Base-by-base conservation (phyloP, 2,888 invertebrate species). In the Blastobasis lacticolella region DNA sequence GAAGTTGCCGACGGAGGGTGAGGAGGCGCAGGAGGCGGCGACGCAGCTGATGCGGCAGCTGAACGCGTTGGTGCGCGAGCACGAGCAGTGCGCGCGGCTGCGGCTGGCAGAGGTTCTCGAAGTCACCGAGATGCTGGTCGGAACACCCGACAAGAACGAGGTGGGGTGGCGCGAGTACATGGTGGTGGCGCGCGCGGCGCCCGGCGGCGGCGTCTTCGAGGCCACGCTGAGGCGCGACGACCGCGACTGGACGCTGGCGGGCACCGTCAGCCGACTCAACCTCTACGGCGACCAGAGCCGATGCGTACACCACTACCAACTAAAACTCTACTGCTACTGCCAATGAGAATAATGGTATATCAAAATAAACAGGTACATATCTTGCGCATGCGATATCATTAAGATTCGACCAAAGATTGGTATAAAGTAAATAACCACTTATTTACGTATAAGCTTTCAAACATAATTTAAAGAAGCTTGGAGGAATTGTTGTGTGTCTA, bases 311-410 rank as follows among this genome's bases (percentile, higher is more conserved):
- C 92, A 95, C 66, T 92, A 92, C 66, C 90, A 91, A 62, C 86
- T 95, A 56, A 94, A 94, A 72, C 88, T 95, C 54, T 95, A 94
- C 71, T 95, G 95, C 80, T 95, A 91, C 73, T 95, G 95, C 61
- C 65, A 57, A 54, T 61, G 58, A 62, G 57, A 42, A 42, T 8
- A 6, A 10, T 9, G 10, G 42, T 6, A 42, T 5, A 42, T 23
- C 23, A 23, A 23, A 23, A 23, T 23, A 23, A 2, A 23, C 23
- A 23, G 23, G 23, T 23, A 23, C 23, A 23, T 23, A 23, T 23
- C 23, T 23, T 23, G 23, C 23, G 23, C 23, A 23, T 23, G 3
- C 23, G 2, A 23, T 23, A 23, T 23, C 23, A 23, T 23, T 23
- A 2, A 23, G 23, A 23, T 23, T 23, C 23, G 23, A 23, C 23